Conservation (phyloP, 2,797 vertebrate species). For the Hafferia zeledoni region DNA sequence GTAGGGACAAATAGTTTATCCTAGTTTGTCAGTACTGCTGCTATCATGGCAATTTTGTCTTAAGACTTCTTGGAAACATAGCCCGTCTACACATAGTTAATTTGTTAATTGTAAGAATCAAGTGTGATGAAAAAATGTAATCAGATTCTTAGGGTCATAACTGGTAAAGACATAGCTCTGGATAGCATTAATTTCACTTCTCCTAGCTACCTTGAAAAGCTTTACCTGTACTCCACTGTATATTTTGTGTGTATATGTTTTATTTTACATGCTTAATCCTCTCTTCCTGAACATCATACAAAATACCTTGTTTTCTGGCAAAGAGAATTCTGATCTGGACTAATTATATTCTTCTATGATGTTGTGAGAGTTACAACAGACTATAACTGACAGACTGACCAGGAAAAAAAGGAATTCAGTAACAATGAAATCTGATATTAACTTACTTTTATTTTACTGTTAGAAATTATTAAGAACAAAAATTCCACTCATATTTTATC, state of each 20-base stretch:
- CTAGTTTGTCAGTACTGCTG: not conserved
- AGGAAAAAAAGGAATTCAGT: constrained; percentile 16
- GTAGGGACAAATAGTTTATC: not conserved
- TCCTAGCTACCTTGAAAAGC: constrained; percentile 9
- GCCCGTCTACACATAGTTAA: not conserved
- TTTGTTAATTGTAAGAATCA: not conserved
- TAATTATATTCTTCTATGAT: constrained; percentile 40
- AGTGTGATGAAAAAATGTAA: not conserved
- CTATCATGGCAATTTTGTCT: not conserved
- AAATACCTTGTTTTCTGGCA: constrained; percentile 40
- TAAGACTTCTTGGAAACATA: not conserved
- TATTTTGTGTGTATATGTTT: not conserved
- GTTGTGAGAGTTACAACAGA: constrained; percentile 12
- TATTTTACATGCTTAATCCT: constrained; percentile 22
- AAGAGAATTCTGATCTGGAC: constrained; percentile 29
- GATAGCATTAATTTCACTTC: not conserved
- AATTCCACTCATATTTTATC: not conserved
- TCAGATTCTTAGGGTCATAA: not conserved
- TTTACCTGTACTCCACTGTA: constrained; percentile 15
- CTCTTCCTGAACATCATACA: constrained; percentile 19
- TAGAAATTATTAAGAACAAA: constrained; percentile 7
- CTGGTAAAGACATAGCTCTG: not conserved
- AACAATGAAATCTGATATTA: constrained; percentile 28
- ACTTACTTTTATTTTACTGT: constrained; percentile 19
- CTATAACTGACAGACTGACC: constrained; percentile 21